phyloP scores from a whole-genome alignment of 2,888 invertebrate species.

The Conistra vaccinii region DNA sequence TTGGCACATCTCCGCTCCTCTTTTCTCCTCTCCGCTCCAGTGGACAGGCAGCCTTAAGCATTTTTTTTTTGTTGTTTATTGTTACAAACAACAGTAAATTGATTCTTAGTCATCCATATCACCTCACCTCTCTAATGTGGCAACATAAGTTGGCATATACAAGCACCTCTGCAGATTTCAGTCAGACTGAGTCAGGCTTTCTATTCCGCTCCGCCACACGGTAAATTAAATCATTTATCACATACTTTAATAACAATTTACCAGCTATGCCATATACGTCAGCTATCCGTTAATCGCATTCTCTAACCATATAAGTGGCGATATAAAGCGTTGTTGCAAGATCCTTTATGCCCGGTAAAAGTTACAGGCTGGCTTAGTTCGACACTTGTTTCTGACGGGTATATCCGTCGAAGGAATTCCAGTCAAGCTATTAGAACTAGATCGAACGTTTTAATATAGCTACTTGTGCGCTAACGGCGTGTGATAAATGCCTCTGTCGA shows the following conservation, averaged over 20 bases:
- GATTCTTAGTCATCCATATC: slow-evolving; percentile 5
- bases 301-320: slow-evolving; percentile 33
- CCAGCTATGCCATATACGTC: slow-evolving; percentile 43
- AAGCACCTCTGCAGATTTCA: slow-evolving; percentile 5
- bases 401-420: slow-evolving; percentile 50
- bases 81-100: slow-evolving; percentile 9
- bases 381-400: slow-evolving; percentile 42
- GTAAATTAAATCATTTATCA: slow-evolving; percentile 53
- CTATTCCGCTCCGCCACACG: background rate
- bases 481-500: slow-evolving; percentile 56
- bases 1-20: too few species aligned
- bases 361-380: slow-evolving; percentile 12
- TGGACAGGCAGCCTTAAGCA: too few species aligned
- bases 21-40: too few species aligned
- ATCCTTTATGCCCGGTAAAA: slow-evolving; percentile 37
- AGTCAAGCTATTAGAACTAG: slow-evolving; percentile 43
- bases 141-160: slow-evolving; percentile 18
- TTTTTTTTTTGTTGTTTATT: too few species aligned
- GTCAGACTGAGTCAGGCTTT: slow-evolving; percentile 10
- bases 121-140: slow-evolving; percentile 2
- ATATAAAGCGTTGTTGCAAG: slow-evolving; percentile 46
- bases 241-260: slow-evolving; percentile 44
- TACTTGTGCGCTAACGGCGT: slow-evolving; percentile 31
- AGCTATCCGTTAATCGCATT: slow-evolving; percentile 49
- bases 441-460: slow-evolving; percentile 46